A percentile compares a stretch with the other conserved stretches of the same genome.
Conservation (phyloP, 2,113 vertebrate genomes). For the Passer montanus region DNA sequence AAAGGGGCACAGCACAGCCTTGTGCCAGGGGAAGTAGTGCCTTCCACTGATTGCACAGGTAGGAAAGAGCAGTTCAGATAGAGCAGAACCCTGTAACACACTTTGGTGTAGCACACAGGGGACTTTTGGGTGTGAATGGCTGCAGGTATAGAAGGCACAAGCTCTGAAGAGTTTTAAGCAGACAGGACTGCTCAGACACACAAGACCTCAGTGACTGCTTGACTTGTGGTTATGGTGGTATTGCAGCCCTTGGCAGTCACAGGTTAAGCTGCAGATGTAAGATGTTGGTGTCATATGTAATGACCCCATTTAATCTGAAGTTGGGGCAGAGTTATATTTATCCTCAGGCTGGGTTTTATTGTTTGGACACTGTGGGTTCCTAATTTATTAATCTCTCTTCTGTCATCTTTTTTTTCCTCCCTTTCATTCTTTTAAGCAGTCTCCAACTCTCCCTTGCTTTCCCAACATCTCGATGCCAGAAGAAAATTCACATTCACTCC, state of each 20-base stretch:
- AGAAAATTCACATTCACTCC: not conserved
- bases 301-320: not conserved
- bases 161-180: not conserved
- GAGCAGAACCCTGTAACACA: not conserved
- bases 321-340: not conserved
- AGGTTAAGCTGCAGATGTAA: not conserved
- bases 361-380: accelerated
- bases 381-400: not conserved
- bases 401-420: not conserved
- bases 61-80: not conserved
- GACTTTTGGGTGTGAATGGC: not conserved
- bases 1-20: not conserved
- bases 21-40: not conserved
- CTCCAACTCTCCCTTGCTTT: not conserved
- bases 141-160: not conserved
- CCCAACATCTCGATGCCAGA: not conserved
- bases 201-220: not conserved
- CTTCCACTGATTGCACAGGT: not conserved
- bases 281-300: not conserved
- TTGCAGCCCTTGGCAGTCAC: not conserved
- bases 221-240: not conserved
- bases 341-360: not conserved
- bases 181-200: not conserved
- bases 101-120: accelerated
- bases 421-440: not conserved